Percentiles rank a stretch among this genome's conserved stretches.
phyloP scores from a whole-genome alignment of 1,140 invertebrate species.

The Euura saliciscinereae region DNA sequence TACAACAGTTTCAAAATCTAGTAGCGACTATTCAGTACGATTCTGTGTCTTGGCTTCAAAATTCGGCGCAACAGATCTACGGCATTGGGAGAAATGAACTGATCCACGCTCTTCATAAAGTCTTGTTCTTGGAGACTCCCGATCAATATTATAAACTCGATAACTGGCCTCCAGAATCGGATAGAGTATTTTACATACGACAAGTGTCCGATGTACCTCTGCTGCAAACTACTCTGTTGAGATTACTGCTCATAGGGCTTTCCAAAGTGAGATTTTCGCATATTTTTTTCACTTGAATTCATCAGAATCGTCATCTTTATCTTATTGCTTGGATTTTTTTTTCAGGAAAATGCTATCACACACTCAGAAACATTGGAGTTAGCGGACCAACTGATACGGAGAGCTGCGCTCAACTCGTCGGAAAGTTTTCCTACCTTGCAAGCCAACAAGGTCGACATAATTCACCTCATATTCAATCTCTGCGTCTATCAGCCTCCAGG shows the following conservation, averaged over 20 bases:
- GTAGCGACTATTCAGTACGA: conserved; percentile 83
- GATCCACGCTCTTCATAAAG: conserved; percentile 82
- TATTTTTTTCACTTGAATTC: not conserved
- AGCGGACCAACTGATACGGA: conserved; percentile 81
- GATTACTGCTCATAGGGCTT: conserved; percentile 82
- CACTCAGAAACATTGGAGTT: conserved; percentile 86
- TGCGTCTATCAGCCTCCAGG: conserved; percentile 92
- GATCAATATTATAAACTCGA: conserved; percentile 92
- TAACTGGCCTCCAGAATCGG: conserved; percentile 92
- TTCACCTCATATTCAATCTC: conserved; percentile 89
- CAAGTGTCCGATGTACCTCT: conserved; percentile 88
- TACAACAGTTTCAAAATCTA: conserved; percentile 71
- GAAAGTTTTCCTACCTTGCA: conserved; percentile 70
- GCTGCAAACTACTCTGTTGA: conserved; percentile 80
- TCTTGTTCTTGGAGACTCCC: conserved; percentile 82
- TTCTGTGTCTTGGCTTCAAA: conserved; percentile 85
- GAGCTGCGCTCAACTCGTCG: conserved; percentile 78
- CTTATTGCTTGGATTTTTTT: conserved; percentile 23
- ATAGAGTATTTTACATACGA: conserved; percentile 78
- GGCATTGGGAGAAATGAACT: conserved; percentile 76
- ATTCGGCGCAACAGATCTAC: conserved; percentile 76
- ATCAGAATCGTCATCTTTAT: conserved; percentile 14
- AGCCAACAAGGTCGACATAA: conserved; percentile 83
- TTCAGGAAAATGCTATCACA: conserved; percentile 78
- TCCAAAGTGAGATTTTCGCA: conserved; percentile 64